Percentiles rank a stretch among this genome's conserved stretches.
phyloP scores from a whole-genome alignment of 2,888 invertebrate genomes.

The Polyommatus icarus region DNA sequence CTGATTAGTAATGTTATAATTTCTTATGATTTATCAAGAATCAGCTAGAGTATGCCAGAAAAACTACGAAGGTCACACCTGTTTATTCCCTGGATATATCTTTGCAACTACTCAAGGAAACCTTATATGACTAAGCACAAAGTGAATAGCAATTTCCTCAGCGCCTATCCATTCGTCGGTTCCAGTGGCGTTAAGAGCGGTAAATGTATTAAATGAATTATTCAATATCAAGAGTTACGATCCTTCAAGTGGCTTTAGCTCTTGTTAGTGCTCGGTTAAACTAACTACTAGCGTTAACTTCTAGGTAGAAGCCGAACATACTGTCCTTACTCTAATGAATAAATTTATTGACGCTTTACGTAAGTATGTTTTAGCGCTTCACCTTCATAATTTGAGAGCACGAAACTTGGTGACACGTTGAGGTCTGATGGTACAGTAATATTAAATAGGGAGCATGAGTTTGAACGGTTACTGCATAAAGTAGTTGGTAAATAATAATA shows the following conservation, averaged over 20 bases:
- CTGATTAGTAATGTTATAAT: no score
- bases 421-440: no score
- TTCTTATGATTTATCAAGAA: no score
- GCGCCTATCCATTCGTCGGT: constrained; percentile 51
- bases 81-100: no score
- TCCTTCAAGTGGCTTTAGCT: constrained; percentile 38
- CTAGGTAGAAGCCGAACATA: neutral
- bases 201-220: constrained; percentile 75
- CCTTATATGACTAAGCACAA: neutral
- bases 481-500: no score
- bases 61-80: no score
- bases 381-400: neutral
- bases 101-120: neutral
- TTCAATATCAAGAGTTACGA: constrained; percentile 61
- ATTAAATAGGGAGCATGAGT: no score
- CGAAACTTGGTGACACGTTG: no score
- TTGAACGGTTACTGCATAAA: no score
- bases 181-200: neutral
- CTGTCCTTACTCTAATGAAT: neutral
- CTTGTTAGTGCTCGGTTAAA: constrained; percentile 18
- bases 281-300: constrained; percentile 22
- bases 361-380: constrained; percentile 12
- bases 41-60: no score
- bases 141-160: constrained; percentile 18
- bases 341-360: neutral